Conservation (phyloP, 2,797 vertebrate species). For the Pyrrhura leucotis region DNA sequence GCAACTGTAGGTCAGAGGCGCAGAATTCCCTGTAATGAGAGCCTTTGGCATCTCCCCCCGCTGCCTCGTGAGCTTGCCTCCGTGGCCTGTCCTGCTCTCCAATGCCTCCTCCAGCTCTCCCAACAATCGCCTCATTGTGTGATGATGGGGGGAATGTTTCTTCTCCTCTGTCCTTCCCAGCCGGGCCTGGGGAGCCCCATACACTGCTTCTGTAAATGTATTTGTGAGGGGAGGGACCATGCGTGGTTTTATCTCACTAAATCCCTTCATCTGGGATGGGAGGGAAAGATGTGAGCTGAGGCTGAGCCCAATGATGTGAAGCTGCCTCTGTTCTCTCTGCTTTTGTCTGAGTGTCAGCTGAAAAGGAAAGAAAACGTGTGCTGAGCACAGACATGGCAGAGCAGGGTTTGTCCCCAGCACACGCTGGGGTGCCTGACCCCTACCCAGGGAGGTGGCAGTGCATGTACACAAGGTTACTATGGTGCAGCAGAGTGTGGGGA, state of each 20-base stretch:
- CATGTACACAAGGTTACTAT: background rate
- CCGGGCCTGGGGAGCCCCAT: conserved; percentile 18
- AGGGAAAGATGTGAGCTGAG: conserved; percentile 26
- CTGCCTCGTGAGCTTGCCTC: conserved; percentile 54
- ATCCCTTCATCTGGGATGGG: conserved; percentile 58
- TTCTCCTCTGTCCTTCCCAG: background rate
- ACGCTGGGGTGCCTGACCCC: background rate
- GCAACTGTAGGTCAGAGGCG: conserved; percentile 32
- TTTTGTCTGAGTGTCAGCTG: background rate
- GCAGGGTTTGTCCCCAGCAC: background rate
- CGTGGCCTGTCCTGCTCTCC: conserved; percentile 34
- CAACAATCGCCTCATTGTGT: conserved; percentile 76
- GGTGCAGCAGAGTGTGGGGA: background rate
- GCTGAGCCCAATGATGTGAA: conserved; percentile 36
- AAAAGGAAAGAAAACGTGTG: conserved; percentile 45
- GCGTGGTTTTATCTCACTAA: conserved; percentile 43
- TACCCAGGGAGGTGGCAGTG: background rate
- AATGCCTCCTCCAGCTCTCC: conserved; percentile 27
- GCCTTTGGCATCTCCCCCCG: background rate
- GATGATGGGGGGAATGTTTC: background rate
- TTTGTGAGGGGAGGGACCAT: background rate
- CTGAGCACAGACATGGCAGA: background rate
- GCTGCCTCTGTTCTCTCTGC: conserved; percentile 48
- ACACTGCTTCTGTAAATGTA: conserved; percentile 38
- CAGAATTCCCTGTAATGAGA: conserved; percentile 53